Evolutionary conservation across 1,140 invertebrate genomes (phyloP).

Genomic region (Chymomyza costata): DNA sequence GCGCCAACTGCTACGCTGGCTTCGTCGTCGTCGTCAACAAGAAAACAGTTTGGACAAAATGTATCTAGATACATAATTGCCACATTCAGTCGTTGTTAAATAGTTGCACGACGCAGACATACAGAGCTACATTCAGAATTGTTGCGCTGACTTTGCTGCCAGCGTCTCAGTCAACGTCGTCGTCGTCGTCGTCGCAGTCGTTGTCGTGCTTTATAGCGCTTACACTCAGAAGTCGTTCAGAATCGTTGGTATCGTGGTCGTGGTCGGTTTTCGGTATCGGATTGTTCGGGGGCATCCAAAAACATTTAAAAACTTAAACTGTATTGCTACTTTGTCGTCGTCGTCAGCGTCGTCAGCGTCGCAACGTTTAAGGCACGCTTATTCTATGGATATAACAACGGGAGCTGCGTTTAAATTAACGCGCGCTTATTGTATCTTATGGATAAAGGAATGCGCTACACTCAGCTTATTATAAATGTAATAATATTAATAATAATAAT

Average conservation of each 20-base stretch:
- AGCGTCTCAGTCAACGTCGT: constrained; percentile 30
- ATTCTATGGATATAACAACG: too few relatives aligned
- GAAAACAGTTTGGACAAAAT: constrained; percentile 66
- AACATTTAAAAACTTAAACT: too few relatives aligned
- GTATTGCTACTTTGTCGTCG: too few relatives aligned
- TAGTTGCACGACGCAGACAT: constrained; percentile 74
- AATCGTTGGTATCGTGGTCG: constrained; percentile 63
- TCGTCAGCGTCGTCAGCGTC: too few relatives aligned
- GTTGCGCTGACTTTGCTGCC: constrained; percentile 16
- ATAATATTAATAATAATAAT: too few relatives aligned
- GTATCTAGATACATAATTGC: constrained; percentile 76
- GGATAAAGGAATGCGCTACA: too few relatives aligned
- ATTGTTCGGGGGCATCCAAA: too few relatives aligned
- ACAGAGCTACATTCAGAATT: constrained; percentile 25
- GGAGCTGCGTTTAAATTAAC: too few relatives aligned
- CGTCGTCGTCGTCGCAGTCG: constrained; percentile 10
- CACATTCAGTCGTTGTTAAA: constrained; percentile 75
- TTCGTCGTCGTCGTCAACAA: constrained; percentile 13
- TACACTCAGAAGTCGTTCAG: constrained; percentile 66
- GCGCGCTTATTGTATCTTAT: too few relatives aligned
- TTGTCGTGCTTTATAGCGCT: constrained; percentile 58
- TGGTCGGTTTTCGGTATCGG: constrained; percentile 57
- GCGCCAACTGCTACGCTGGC: constrained; percentile 20
- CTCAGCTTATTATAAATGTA: too few relatives aligned
- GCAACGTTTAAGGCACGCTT: too few relatives aligned